phyloP scores from a whole-genome alignment of 2,797 vertebrate species.

The Austrolebias charrua region DNA sequence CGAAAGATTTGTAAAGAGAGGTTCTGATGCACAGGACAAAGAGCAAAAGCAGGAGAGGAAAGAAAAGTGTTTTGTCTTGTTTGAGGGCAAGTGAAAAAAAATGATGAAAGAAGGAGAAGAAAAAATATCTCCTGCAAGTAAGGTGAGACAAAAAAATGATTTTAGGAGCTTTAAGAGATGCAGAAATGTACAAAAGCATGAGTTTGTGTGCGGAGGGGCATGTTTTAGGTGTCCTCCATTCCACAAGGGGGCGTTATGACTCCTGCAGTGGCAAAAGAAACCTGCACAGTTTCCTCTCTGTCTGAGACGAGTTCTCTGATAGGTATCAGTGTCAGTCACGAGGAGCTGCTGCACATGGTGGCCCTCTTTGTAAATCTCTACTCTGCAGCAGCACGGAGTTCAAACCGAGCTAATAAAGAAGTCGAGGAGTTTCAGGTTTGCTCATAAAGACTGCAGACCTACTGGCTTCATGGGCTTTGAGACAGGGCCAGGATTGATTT shows the following conservation, averaged over 20 bases:
- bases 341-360: constrained; percentile 43
- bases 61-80: too few relatives aligned
- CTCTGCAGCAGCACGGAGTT: constrained; percentile 21
- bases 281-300: constrained; percentile 19
- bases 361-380: constrained; percentile 21
- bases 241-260: constrained; percentile 73
- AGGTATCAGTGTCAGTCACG: constrained; percentile 57
- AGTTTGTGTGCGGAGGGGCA: too few relatives aligned
- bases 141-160: too few relatives aligned
- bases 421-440: constrained; percentile 17
- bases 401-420: constrained; percentile 9
- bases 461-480: constrained; percentile 12
- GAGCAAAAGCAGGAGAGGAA: too few relatives aligned
- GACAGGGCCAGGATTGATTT: constrained; percentile 19
- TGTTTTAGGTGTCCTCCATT: constrained; percentile 44
- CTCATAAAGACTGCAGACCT: constrained; percentile 6
- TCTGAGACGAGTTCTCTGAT: constrained; percentile 42
- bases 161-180: too few relatives aligned
- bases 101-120: too few relatives aligned
- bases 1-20: too few relatives aligned
- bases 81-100: too few relatives aligned
- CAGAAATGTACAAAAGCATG: background rate
- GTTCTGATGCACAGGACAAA: too few relatives aligned
- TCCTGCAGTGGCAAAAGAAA: constrained; percentile 37
- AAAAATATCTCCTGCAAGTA: too few relatives aligned